Base-by-base conservation (phyloP, 2,797 vertebrate species). In the Xerus rutilus region DNA sequence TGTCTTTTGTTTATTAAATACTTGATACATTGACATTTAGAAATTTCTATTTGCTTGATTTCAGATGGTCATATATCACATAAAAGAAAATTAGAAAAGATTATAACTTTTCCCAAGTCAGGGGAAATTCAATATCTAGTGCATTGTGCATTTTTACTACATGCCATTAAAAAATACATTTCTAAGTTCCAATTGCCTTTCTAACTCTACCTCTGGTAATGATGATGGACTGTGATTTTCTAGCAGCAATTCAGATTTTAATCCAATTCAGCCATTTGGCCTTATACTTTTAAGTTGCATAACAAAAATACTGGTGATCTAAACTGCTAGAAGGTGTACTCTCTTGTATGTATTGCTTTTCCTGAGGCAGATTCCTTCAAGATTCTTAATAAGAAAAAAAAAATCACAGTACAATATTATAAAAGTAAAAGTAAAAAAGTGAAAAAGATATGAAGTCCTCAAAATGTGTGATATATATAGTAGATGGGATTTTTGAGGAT, bases 21-120 rank as follows among this genome's bases (percentile, higher is more conserved):
- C 89, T 98, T 96, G 98, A 97, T 97, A 92, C 67, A 77, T 94
- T 98, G 98, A 98, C 97, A 98, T 98, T 98, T 98, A 98, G 97
- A 97, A 98, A 97, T 98, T 97, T 97, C 91, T 97, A 10, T 95
- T 79, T 97, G 90, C 82, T 98, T 98, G 97, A 96, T 97, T 96
- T 98, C 86, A 97, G 85, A 96, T 92, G 96, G 89, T 97, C 93
- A 97, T 95, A 93, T 49, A 97, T 97, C 94, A 97, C 43, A 96
- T 52, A 70, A 96, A 88, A 98, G 94, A 97, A 98, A 98, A 98
- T 97, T 97, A 97, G 96, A 96, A 95, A 93, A 0, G 95, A 97
- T 98, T 98, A 96, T 89, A 98, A 87, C 96, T 96, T 95, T 93
- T 92, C 91, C 47, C 92, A 94, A 98, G 89, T 96, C 62, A 86